phyloP scores from a whole-genome alignment of 2,797 vertebrate species.

The Chlorospingus flavigularis region DNA sequence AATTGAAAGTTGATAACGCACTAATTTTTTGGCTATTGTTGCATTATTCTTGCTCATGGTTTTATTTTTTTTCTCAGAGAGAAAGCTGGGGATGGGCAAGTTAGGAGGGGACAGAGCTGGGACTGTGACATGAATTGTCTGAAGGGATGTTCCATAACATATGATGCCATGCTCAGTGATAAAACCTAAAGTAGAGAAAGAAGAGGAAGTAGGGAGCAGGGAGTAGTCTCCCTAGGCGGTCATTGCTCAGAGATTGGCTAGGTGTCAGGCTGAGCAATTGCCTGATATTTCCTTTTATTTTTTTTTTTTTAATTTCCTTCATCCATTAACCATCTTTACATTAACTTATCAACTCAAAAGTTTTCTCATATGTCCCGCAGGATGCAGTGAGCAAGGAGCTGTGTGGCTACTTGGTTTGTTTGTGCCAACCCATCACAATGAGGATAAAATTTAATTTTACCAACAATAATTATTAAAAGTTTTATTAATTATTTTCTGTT shows the following conservation, averaged over 20 bases:
- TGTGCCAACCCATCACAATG: background rate
- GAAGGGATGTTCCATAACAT: too few species aligned
- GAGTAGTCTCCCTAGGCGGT: accelerated
- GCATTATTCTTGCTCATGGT: background rate
- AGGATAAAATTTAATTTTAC: background rate
- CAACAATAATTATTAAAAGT: background rate
- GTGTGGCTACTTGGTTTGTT: background rate
- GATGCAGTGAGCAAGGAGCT: background rate
- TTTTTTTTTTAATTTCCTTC: background rate
- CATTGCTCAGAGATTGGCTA: background rate
- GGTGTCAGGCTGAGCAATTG: background rate
- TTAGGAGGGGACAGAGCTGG: background rate
- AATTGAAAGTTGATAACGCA: background rate
- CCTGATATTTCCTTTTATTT: background rate
- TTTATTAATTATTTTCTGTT: background rate
- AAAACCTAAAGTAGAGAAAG: background rate
- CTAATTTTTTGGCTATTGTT: background rate
- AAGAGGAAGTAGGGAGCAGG: background rate
- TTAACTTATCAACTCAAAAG: too few species aligned
- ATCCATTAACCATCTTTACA: background rate
- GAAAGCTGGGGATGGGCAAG: background rate
- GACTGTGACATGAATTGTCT: background rate
- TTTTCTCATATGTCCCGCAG: background rate
- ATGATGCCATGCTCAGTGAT: background rate
- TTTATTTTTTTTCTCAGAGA: background rate